Conservation (phyloP, 1,140 invertebrate genomes). For the Caerostris extrusa region DNA sequence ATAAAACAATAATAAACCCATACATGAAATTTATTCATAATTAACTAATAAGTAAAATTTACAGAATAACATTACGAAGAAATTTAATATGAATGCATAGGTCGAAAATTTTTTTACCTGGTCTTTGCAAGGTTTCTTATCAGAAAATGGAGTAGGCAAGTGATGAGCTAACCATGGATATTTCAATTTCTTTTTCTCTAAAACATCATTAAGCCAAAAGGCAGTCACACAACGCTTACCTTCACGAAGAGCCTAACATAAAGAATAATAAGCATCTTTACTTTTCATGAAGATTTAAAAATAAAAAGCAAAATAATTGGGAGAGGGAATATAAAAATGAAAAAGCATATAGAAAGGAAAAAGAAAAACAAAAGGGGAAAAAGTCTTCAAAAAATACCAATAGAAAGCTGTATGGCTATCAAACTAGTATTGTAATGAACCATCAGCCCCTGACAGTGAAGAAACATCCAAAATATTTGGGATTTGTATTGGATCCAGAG, state of each 20-base stretch:
- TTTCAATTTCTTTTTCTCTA: conserved; percentile 90
- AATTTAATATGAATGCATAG: background rate
- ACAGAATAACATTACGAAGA: background rate
- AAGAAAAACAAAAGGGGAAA: too few species aligned
- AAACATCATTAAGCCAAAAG: conserved; percentile 96
- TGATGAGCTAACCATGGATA: conserved; percentile 96
- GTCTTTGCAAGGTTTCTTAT: conserved; percentile 84
- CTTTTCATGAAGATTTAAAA: too few species aligned
- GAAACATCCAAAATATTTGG: too few species aligned
- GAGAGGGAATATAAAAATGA: too few species aligned
- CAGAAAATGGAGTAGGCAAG: conserved; percentile 90
- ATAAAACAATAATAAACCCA: background rate
- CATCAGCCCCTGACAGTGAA: too few species aligned
- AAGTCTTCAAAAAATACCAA: too few species aligned
- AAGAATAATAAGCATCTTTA: background rate
- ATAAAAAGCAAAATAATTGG: too few species aligned
- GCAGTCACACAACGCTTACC: conserved; percentile 94
- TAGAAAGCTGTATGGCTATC: too few species aligned
- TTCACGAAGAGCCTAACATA: conserved; percentile 88
- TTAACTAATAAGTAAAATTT: background rate
- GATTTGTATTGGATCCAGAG: too few species aligned
- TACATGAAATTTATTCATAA: background rate
- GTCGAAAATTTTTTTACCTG: conserved; percentile 80
- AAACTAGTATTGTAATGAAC: too few species aligned
- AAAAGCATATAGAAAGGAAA: too few species aligned